Evolutionary conservation across 2,888 invertebrate genomes (phyloP).

Genomic region (Corbicula japonica): DNA sequence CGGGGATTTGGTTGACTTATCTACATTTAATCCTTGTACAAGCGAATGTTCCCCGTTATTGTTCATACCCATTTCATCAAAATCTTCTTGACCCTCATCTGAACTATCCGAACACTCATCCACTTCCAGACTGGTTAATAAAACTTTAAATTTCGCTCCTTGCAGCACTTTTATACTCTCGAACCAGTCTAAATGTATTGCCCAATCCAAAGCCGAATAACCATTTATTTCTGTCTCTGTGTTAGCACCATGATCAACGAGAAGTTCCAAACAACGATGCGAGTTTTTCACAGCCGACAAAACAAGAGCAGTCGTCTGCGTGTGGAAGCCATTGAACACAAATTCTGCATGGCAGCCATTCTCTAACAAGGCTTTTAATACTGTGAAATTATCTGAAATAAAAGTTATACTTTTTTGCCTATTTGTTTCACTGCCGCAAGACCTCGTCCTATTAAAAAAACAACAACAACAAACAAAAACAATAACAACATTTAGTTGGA

Average conservation of each 20-base stretch:
- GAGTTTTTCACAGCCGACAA: constrained; percentile 53
- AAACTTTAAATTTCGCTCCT: constrained; percentile 27
- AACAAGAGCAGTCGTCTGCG: constrained; percentile 52
- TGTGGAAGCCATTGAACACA: constrained; percentile 60
- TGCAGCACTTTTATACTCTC: constrained; percentile 36
- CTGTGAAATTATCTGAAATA: constrained; percentile 53
- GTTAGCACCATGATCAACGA: constrained; percentile 56
- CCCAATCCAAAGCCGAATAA: constrained; percentile 51
- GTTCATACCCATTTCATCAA: no score
- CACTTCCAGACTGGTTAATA: constrained; percentile 19
- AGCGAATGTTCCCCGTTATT: no score
- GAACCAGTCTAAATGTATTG: constrained; percentile 48
- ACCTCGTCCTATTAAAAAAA: no score
- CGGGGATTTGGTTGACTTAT: constrained; percentile 13
- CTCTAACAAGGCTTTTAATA: constrained; percentile 53
- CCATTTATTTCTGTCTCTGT: constrained; percentile 28
- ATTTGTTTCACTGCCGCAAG: no score
- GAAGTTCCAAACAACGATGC: constrained; percentile 49
- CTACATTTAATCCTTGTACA: no score
- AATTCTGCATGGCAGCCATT: constrained; percentile 52
- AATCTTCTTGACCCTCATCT: constrained; percentile 3
- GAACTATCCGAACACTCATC: constrained; percentile 1
- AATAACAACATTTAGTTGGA: no score
- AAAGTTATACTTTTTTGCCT: neutral
- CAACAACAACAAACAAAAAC: no score